These are phyloP conservation scores for Sisyra nigra DNA, from an alignment of 2,888 invertebrate genomes.

Conservation along the genomic window DNA sequence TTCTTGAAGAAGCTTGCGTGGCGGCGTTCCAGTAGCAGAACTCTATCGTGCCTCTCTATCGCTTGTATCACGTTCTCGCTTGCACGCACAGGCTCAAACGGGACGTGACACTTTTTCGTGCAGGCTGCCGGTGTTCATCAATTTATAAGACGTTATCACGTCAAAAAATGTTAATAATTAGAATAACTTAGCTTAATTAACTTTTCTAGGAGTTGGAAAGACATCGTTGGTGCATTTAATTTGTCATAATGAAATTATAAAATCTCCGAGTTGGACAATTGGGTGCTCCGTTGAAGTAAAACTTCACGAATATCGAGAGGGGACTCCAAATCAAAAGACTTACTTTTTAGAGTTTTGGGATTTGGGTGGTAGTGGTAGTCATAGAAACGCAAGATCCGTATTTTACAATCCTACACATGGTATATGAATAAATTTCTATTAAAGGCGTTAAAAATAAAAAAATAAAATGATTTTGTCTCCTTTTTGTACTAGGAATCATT, in stretches of 20 bases:
- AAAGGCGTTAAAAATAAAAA: neutral
- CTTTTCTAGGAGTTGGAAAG: slow-evolving; percentile 76
- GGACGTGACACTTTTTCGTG: too few species aligned
- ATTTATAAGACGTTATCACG: too few species aligned
- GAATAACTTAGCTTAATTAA: slow-evolving; percentile 8
- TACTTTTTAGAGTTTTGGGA: slow-evolving; percentile 96
- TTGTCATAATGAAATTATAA: slow-evolving; percentile 70
- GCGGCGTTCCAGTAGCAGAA: too few species aligned
- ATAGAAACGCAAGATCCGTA: slow-evolving; percentile 81
- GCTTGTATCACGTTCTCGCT: too few species aligned
- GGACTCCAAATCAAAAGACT: slow-evolving; percentile 77
- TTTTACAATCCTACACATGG: slow-evolving; percentile 93
- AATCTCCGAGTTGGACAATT: slow-evolving; percentile 87
- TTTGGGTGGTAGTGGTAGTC: slow-evolving; percentile 86
- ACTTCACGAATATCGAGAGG: slow-evolving; percentile 87
- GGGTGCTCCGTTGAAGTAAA: slow-evolving; percentile 94
- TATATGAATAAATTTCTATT: slow-evolving; percentile 16
- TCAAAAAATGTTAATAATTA: too few species aligned
- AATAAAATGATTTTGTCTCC: neutral
- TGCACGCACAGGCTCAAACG: too few species aligned
- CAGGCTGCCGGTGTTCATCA: too few species aligned
- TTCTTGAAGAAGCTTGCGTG: too few species aligned
- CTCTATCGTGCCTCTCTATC: too few species aligned
- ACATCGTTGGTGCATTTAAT: slow-evolving; percentile 86
- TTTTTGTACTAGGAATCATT: slow-evolving; percentile 54